These are phyloP conservation scores for Shargacucullia verbasci DNA, from an alignment of 2,888 invertebrate species.

Conservation along the genomic window DNA sequence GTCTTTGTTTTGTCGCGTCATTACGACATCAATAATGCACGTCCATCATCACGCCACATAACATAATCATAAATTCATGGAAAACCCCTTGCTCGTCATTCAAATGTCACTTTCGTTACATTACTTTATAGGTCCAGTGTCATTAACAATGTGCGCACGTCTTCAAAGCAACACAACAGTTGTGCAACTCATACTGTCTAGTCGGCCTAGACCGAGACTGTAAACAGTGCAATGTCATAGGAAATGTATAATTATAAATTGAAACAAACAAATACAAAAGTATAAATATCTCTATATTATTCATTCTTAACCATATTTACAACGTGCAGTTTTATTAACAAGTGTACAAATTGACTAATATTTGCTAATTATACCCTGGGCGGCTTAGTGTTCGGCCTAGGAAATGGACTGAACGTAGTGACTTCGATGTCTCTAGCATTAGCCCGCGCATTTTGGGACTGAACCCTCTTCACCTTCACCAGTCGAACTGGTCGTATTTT, in stretches of 20 bases:
- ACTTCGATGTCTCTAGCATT: slow-evolving; percentile 73
- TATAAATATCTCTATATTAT: slow-evolving; percentile 62
- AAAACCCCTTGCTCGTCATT: slow-evolving; percentile 49
- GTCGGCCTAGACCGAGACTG: slow-evolving; percentile 49
- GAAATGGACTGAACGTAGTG: slow-evolving; percentile 75
- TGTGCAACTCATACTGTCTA: slow-evolving; percentile 44
- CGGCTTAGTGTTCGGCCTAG: slow-evolving; percentile 70
- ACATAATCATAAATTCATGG: slow-evolving; percentile 47
- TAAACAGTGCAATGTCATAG: slow-evolving; percentile 19
- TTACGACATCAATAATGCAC: slow-evolving; percentile 30
- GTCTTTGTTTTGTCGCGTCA: too few relatives aligned
- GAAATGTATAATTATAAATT: slow-evolving; percentile 18
- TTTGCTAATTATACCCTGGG: slow-evolving; percentile 66
- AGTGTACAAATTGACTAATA: slow-evolving; percentile 63
- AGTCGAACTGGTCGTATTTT: slow-evolving; percentile 66
- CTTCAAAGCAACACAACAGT: slow-evolving; percentile 35
- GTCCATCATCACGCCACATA: slow-evolving; percentile 15
- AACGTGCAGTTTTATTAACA: slow-evolving; percentile 71
- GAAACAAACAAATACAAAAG: slow-evolving; percentile 49
- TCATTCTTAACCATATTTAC: slow-evolving; percentile 61
- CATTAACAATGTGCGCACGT: slow-evolving; percentile 49
- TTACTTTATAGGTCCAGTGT: slow-evolving; percentile 39
- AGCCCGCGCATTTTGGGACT: slow-evolving; percentile 62
- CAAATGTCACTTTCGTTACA: slow-evolving; percentile 56
- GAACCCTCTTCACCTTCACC: slow-evolving; percentile 61